Conservation (phyloP, 2,113 vertebrate genomes). For the Ariopsis seemanni region DNA sequence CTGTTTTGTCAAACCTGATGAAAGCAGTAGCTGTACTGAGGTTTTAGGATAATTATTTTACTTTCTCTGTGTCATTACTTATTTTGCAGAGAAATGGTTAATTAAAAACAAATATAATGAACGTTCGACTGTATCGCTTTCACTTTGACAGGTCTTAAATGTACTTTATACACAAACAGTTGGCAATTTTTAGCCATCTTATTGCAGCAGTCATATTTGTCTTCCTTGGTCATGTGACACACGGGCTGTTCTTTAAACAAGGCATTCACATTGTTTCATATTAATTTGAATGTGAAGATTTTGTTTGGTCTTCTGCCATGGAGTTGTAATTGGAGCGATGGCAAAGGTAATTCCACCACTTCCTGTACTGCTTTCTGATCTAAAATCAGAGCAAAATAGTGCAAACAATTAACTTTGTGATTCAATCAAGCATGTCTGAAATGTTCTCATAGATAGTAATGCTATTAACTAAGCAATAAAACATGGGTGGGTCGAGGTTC, state of each 20-base stretch:
- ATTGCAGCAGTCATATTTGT: not conserved
- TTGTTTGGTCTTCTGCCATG: not conserved
- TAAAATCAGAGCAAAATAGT: constrained; percentile 10
- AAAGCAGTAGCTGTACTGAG: not conserved
- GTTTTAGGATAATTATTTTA: not conserved
- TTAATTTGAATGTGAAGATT: not conserved
- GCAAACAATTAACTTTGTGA: too few species aligned
- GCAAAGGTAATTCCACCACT: not conserved
- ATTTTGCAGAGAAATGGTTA: not conserved
- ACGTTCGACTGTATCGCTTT: not conserved
- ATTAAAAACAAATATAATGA: not conserved
- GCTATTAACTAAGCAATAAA: too few species aligned
- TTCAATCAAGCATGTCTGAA: not conserved
- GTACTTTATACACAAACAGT: not conserved
- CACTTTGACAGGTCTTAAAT: not conserved
- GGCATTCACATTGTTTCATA: too few species aligned
- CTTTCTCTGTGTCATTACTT: not conserved
- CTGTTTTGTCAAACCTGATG: not conserved
- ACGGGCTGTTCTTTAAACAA: not conserved
- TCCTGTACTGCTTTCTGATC: constrained; percentile 16
- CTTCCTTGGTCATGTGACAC: not conserved
- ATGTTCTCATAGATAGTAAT: too few species aligned
- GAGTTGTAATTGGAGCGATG: not conserved
- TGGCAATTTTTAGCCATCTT: not conserved
- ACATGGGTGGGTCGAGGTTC: not conserved